These are phyloP conservation scores for Drosophila subquinaria DNA, from an alignment of 2,888 invertebrate species.

Conservation along the genomic window DNA sequence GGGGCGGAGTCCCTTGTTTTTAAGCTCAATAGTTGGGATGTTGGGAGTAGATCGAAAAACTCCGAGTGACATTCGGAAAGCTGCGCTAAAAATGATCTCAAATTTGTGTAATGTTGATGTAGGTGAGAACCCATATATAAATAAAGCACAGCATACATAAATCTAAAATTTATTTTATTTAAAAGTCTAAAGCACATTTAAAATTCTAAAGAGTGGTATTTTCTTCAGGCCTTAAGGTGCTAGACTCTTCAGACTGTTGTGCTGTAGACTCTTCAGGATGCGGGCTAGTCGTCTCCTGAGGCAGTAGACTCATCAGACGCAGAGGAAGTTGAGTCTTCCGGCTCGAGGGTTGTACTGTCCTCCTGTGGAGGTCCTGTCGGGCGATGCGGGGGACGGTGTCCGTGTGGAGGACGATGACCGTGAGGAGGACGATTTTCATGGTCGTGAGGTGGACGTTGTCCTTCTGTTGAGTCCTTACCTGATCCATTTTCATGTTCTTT, in stretches of 20 bases:
- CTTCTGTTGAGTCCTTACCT: not conserved
- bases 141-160: not conserved
- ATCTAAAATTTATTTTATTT: not conserved
- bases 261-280: not conserved
- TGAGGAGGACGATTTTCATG: not conserved
- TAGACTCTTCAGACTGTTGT: not conserved
- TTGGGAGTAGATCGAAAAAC: too few relatives aligned
- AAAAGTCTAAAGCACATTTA: constrained; percentile 4
- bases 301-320: constrained; percentile 9
- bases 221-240: not conserved
- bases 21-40: too few relatives aligned
- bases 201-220: constrained; percentile 11
- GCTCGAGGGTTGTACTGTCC: constrained; percentile 18
- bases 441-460: not conserved
- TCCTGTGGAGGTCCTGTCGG: constrained; percentile 19
- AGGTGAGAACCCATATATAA: too few relatives aligned
- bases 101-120: too few relatives aligned
- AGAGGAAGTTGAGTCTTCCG: constrained; percentile 24
- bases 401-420: not conserved
- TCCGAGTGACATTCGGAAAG: too few relatives aligned
- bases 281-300: not conserved
- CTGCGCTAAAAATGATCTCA: too few relatives aligned
- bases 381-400: constrained; percentile 23
- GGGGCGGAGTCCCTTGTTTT: too few relatives aligned
- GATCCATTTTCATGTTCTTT: not conserved